These are phyloP conservation scores for Nothura maculosa DNA, from an alignment of 2,797 vertebrate genomes.

Conservation along the genomic window DNA sequence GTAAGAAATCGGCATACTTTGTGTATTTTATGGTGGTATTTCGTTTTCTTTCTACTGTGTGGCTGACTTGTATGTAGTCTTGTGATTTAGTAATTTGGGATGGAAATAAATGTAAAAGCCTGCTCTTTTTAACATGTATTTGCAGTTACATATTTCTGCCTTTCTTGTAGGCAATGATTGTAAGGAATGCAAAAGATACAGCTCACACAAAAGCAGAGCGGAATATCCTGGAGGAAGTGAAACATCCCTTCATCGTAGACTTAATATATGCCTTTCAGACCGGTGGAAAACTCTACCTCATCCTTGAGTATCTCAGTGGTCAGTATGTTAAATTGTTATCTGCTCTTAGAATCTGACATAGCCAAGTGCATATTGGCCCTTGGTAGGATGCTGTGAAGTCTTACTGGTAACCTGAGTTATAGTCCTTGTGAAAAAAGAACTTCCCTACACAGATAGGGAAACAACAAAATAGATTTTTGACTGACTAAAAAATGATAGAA, in stretches of 20 bases:
- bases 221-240: conserved; percentile 99
- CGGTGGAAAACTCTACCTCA: conserved; percentile 99
- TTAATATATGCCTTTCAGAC: conserved; percentile 99
- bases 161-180: conserved; percentile 94
- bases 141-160: conserved; percentile 57
- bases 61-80: rapidly evolving
- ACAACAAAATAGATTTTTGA: neutral
- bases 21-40: neutral
- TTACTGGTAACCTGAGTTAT: neutral
- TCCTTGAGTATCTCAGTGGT: conserved; percentile 99
- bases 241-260: conserved; percentile 99
- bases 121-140: neutral
- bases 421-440: neutral
- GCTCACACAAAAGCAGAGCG: conserved; percentile 99
- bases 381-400: neutral
- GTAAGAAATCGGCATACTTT: rapidly evolving
- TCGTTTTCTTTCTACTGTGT: neutral
- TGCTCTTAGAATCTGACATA: neutral
- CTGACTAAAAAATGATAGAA: conserved; percentile 33
- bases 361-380: neutral
- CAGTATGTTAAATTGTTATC: conserved; percentile 72
- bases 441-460: neutral
- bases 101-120: neutral
- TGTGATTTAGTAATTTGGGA: neutral
- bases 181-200: conserved; percentile 98